A percentile compares a stretch with the other conserved stretches of the same genome.
Evolutionary conservation across 1,140 invertebrate genomes (phyloP).

Genomic region (Brachionus calyciflorus): DNA sequence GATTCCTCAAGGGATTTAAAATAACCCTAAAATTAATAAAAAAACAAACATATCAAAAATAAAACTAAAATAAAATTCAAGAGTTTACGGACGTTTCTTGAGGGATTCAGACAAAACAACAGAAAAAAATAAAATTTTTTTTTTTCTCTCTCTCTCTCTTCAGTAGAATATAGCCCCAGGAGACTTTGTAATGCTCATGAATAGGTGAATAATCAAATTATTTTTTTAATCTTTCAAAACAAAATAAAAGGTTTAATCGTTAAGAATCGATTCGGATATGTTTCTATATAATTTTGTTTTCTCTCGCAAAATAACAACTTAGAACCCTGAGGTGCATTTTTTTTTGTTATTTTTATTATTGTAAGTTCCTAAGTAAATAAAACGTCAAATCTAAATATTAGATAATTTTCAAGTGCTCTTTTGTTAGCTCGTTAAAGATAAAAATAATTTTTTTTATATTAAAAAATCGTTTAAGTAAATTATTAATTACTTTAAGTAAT

Average conservation of each 20-base stretch:
- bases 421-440: neutral
- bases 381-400: constrained; percentile 32
- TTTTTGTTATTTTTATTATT: neutral
- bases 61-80: too few relatives aligned
- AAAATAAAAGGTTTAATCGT: too few relatives aligned
- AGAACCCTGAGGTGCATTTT: neutral
- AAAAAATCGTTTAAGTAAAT: constrained; percentile 39
- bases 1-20: too few relatives aligned
- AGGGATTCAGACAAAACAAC: neutral
- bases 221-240: neutral
- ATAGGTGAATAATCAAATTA: constrained; percentile 34
- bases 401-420: constrained; percentile 40
- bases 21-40: too few relatives aligned
- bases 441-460: constrained; percentile 25
- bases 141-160: neutral
- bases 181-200: neutral
- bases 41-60: too few relatives aligned
- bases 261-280: too few relatives aligned
- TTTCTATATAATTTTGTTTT: neutral
- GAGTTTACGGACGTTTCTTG: neutral
- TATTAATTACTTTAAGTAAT: constrained; percentile 42
- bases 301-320: neutral
- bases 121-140: neutral
- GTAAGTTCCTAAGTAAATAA: constrained; percentile 10
- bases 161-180: neutral